phyloP scores from a whole-genome alignment of 1,140 invertebrate species.

The Rhyacophila brunnea region DNA sequence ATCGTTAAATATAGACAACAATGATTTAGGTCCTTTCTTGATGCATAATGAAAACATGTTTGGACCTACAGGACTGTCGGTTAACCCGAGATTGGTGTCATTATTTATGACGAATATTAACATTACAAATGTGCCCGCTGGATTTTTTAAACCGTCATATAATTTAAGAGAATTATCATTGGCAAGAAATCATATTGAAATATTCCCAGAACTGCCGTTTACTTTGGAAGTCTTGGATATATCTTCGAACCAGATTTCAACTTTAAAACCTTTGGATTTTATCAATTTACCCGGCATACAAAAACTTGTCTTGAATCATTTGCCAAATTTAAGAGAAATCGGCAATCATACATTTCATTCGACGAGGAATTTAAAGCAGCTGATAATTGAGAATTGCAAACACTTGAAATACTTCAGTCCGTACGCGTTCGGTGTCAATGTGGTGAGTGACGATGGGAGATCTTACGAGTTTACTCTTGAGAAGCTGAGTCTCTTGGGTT shows the following conservation, averaged over 20 bases:
- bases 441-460: slow-evolving; percentile 42
- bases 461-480: slow-evolving; percentile 43
- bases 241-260: slow-evolving; percentile 45
- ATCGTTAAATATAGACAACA: slow-evolving; percentile 49
- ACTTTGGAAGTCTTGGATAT: slow-evolving; percentile 49
- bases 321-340: slow-evolving; percentile 42
- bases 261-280: slow-evolving; percentile 44
- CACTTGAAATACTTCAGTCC: slow-evolving; percentile 43
- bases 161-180: slow-evolving; percentile 43
- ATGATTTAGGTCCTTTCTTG: slow-evolving; percentile 40
- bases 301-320: slow-evolving; percentile 46
- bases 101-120: slow-evolving; percentile 44
- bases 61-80: slow-evolving; percentile 41
- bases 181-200: slow-evolving; percentile 43
- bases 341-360: slow-evolving; percentile 40
- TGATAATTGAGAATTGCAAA: slow-evolving; percentile 47
- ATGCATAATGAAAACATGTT: slow-evolving; percentile 36
- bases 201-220: slow-evolving; percentile 46
- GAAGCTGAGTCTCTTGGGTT: slow-evolving; percentile 43
- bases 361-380: slow-evolving; percentile 39
- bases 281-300: slow-evolving; percentile 41
- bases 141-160: slow-evolving; percentile 47
- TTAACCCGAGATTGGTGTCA: slow-evolving; percentile 42
- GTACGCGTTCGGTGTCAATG: slow-evolving; percentile 44
- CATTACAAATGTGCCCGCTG: slow-evolving; percentile 40